phyloP scores from a whole-genome alignment of 2,888 invertebrate genomes.

The Ormyrus nitidulus region DNA sequence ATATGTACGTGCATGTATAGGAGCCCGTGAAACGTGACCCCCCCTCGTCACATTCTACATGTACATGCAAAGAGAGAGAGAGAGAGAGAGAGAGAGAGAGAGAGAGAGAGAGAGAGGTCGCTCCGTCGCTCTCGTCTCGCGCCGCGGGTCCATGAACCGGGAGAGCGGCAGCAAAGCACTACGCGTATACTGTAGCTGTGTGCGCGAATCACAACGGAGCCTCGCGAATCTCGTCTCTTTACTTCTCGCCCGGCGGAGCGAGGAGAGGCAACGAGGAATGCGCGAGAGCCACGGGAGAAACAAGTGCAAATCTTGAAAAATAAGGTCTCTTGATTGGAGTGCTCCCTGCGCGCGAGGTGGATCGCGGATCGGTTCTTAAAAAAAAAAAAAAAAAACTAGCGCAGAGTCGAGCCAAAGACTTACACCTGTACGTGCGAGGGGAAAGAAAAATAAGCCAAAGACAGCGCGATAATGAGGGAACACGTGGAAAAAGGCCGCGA shows the following conservation, averaged over 20 bases:
- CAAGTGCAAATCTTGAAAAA: too few species aligned
- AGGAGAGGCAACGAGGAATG: conserved; percentile 2
- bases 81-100: neutral
- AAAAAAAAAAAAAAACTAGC: too few species aligned
- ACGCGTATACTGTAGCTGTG: neutral
- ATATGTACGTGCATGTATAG: neutral
- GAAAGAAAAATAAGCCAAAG: conserved; percentile 30
- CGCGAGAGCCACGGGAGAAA: neutral
- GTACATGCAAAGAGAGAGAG: neutral
- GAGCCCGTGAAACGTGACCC: conserved; percentile 48
- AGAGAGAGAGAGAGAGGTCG: neutral
- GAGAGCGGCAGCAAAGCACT: neutral
- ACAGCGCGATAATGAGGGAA: conserved; percentile 34
- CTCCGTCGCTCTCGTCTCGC: neutral
- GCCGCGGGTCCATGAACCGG: conserved; percentile 39
- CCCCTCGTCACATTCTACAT: conserved; percentile 10
- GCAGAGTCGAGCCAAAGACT: too few species aligned
- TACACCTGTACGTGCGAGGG: too few species aligned
- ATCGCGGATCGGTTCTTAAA: too few species aligned
- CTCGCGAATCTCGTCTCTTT: conserved; percentile 22
- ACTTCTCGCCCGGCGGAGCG: neutral
- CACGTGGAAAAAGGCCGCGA: neutral
- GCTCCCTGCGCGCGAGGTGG: too few species aligned
- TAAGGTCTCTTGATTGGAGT: too few species aligned
- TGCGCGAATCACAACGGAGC: neutral